Evolutionary conservation across 2,113 vertebrate genomes (phyloP), one percentile per base, ranked within the genome.

Genomic region (Larimichthys crocea): DNA sequence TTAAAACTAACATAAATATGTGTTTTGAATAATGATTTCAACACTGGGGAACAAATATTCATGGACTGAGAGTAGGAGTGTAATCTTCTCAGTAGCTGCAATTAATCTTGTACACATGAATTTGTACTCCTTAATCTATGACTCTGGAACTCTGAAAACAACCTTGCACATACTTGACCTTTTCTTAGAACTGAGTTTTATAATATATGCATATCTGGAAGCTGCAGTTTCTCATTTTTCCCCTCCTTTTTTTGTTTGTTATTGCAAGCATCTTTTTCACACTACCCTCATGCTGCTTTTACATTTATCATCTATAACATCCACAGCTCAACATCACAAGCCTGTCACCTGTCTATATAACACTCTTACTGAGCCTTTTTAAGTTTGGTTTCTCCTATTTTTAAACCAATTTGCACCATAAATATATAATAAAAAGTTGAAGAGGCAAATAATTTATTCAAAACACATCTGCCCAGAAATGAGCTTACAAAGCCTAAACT

Each of bases 181-280:
- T 77, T 72, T 71, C 40, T 53, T 52, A 20, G 14, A 62, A 48
- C 6, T 71, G 42, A 24, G 46, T 83, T 66, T 80, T 67, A 59
- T 11, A 59, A 63, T 26, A 50, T 3, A 76, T 55, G 8, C 12
- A 56, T 53, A 60, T 74, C 40, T 46, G 31, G 19, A 66, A 20
- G 22, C 40, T 69, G 10, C 5, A n/a, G 46, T 20, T 35, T 49
- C 1, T 57, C 17, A 40, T 40, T 6, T 31, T 6, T 35, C 35
- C 35, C 35, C 35, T 9, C 35, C 35, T 7, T 9, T 49, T 40
- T 42, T 50, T 35, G 5, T 46, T 20, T 3, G n/a, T 12, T 6
- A n/a, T 14, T 20, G 12, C 35, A 57, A 22, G 9, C 14, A 53
- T 74, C 57, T 61, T 31, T 67, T 15, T 78, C 50, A 83, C 10